phyloP scores from a whole-genome alignment of 53 echinoderm and acorn worm genomes.

The Mesocentrotus franciscanus region DNA sequence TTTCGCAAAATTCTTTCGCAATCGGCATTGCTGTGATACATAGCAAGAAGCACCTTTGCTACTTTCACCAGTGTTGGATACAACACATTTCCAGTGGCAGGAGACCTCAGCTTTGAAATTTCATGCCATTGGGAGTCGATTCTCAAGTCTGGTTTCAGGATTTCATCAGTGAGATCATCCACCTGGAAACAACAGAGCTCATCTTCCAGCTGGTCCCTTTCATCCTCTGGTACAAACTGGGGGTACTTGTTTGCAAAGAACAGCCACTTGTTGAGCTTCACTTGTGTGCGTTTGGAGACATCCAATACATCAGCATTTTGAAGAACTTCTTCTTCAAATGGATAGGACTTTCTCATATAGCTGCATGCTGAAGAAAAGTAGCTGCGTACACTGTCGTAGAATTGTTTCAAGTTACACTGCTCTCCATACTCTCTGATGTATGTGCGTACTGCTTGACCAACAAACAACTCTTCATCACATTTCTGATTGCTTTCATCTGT shows the following conservation, averaged over 20 bases:
- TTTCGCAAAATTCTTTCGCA: conserved; percentile 64
- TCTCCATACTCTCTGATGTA: conserved; percentile 55
- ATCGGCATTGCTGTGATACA: conserved; percentile 73
- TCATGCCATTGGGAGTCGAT: conserved; percentile 55
- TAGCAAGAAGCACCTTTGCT: conserved; percentile 57
- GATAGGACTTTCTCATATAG: conserved; percentile 65
- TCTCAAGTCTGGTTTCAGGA: conserved; percentile 56
- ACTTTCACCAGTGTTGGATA: conserved; percentile 64
- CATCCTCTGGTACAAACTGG: conserved; percentile 52
- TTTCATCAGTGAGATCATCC: conserved; percentile 58
- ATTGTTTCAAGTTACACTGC: conserved; percentile 41
- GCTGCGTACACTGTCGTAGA: conserved; percentile 63
- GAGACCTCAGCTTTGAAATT: conserved; percentile 61
- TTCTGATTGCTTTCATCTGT: conserved; percentile 56
- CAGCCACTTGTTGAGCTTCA: conserved; percentile 44
- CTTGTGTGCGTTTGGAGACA: conserved; percentile 40
- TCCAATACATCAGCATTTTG: conserved; percentile 64
- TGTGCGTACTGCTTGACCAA: conserved; percentile 31
- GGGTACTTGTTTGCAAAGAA: conserved; percentile 59
- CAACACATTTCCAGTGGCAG: conserved; percentile 45
- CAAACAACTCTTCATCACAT: conserved; percentile 66
- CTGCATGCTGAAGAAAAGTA: conserved; percentile 61
- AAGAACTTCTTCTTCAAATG: conserved; percentile 65
- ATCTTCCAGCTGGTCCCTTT: conserved; percentile 57
- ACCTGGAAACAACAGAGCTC: conserved; percentile 51